These are phyloP conservation scores for Perca schrenkii DNA, from an alignment of 2,113 vertebrate species.

Conservation along the genomic window DNA sequence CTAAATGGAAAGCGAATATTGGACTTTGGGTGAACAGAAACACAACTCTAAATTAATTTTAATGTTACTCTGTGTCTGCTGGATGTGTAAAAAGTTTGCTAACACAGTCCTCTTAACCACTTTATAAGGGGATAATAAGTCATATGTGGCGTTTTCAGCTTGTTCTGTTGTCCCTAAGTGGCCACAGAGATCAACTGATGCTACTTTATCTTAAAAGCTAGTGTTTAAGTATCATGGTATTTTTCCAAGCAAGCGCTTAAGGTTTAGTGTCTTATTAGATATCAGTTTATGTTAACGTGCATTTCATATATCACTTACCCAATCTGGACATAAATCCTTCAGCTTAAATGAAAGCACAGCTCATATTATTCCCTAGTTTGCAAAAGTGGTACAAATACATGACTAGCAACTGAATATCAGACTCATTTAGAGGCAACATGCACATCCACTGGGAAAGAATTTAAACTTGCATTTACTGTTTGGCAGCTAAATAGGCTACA, in stretches of 20 bases:
- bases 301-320: neutral
- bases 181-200: neutral
- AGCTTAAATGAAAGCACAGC: neutral
- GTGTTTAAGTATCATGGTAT: neutral
- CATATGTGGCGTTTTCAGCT: neutral
- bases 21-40: neutral
- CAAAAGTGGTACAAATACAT: neutral
- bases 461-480: neutral
- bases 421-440: neutral
- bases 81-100: no score
- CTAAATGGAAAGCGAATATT: neutral
- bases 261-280: neutral
- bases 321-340: neutral
- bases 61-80: neutral
- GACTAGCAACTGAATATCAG: neutral
- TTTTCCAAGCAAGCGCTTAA: slow-evolving; percentile 7
- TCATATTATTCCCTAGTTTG: neutral
- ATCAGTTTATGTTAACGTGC: neutral
- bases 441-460: no score
- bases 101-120: no score
- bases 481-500: neutral
- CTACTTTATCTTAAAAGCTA: neutral
- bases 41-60: neutral
- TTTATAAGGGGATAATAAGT: neutral
- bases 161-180: neutral